These are phyloP conservation scores for Ciconia stormi DNA, from an alignment of 2,113 vertebrate species.

Conservation along the genomic window DNA sequence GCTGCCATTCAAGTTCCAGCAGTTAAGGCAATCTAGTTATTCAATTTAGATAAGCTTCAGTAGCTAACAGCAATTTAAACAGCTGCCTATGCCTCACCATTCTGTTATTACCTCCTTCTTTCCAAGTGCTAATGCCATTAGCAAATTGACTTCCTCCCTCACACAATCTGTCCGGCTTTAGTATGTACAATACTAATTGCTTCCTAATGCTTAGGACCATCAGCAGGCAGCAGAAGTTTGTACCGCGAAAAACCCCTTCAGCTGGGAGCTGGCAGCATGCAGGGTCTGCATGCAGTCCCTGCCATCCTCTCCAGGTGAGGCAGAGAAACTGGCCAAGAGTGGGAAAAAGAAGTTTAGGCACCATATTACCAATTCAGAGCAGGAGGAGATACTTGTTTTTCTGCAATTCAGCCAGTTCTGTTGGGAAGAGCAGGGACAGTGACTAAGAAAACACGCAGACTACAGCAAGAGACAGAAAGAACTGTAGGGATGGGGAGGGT, in stretches of 20 bases:
- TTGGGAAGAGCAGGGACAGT: neutral
- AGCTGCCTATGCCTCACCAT: neutral
- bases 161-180: neutral
- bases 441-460: neutral
- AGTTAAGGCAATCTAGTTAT: neutral
- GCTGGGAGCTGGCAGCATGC: neutral
- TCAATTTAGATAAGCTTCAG: neutral
- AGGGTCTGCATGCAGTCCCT: neutral
- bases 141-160: constrained; percentile 28
- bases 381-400: neutral
- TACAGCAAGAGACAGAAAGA: neutral
- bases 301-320: neutral
- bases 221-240: neutral
- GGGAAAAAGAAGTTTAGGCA: neutral
- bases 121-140: neutral
- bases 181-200: neutral
- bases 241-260: no score
- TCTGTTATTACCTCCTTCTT: neutral
- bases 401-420: fast-evolving
- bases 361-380: neutral
- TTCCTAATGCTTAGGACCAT: neutral
- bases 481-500: neutral
- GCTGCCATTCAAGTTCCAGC: neutral
- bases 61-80: neutral
- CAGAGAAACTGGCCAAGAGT: neutral